A percentile compares a stretch with the other conserved stretches of the same genome.
These are phyloP conservation scores for Synanthedon tipuliformis DNA, from an alignment of 2,888 invertebrate genomes.

Conservation along the genomic window DNA sequence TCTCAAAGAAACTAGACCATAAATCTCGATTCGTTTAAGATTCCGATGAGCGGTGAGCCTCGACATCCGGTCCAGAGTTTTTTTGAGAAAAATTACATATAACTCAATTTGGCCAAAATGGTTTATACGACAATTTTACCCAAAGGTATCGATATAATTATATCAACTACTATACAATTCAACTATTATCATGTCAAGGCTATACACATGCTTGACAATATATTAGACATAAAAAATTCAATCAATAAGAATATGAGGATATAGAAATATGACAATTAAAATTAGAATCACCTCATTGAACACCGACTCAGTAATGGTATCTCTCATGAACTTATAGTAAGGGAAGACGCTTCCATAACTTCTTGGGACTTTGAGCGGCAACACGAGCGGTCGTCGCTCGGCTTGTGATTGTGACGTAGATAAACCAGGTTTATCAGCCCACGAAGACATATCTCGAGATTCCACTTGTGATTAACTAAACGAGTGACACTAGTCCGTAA, in stretches of 20 bases:
- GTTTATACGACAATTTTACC: no score
- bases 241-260: neutral
- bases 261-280: conserved; percentile 2
- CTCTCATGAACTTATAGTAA: conserved; percentile 72
- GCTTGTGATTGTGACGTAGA: conserved; percentile 31
- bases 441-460: conserved; percentile 22
- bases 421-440: conserved; percentile 28
- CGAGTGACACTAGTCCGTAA: conserved; percentile 27
- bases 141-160: no score
- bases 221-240: no score
- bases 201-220: no score
- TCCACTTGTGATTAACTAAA: neutral
- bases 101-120: no score
- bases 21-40: no score
- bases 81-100: no score
- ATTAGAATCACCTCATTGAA: conserved; percentile 34
- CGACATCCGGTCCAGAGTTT: no score
- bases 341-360: conserved; percentile 74
- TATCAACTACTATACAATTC: neutral
- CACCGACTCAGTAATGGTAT: conserved; percentile 45
- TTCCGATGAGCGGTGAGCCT: no score
- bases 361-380: conserved; percentile 52
- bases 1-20: no score
- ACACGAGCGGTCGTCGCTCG: conserved; percentile 51
- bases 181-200: no score